A percentile compares a stretch with the other conserved stretches of the same genome.
These are phyloP conservation scores for Pteruthius melanotis DNA, from an alignment of 2,113 vertebrate species.

Conservation along the genomic window DNA sequence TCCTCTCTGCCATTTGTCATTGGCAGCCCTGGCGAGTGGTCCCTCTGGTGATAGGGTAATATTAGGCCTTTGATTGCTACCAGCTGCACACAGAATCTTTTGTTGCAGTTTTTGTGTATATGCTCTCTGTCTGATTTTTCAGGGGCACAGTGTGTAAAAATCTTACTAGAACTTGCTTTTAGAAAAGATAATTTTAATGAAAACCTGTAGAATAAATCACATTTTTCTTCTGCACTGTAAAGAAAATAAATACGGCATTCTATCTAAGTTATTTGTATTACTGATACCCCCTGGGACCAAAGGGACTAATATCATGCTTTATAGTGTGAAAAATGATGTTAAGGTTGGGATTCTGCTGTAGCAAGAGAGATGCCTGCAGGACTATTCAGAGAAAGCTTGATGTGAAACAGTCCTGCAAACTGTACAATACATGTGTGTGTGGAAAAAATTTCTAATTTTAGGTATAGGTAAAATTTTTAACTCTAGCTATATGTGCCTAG, in stretches of 20 bases:
- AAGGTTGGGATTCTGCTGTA: neutral
- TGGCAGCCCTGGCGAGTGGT: neutral
- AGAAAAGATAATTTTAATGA: neutral
- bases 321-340: neutral
- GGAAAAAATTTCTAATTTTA: neutral
- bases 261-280: neutral
- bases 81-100: neutral
- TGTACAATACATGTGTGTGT: neutral
- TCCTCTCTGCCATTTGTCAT: neutral
- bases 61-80: neutral
- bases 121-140: neutral
- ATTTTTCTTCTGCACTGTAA: neutral
- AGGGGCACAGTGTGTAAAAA: neutral
- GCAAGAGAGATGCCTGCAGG: neutral
- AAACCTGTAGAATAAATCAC: neutral
- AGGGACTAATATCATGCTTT: neutral
- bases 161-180: neutral
- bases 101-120: neutral
- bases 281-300: neutral
- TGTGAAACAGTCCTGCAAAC: neutral
- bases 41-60: neutral
- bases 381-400: neutral
- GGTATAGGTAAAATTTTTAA: neutral
- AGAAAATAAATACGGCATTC: neutral
- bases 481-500: neutral